Evolutionary conservation across 2,113 vertebrate species (phyloP), one percentile per base, ranked within the genome.

Genomic region (Panurus biarmicus): DNA sequence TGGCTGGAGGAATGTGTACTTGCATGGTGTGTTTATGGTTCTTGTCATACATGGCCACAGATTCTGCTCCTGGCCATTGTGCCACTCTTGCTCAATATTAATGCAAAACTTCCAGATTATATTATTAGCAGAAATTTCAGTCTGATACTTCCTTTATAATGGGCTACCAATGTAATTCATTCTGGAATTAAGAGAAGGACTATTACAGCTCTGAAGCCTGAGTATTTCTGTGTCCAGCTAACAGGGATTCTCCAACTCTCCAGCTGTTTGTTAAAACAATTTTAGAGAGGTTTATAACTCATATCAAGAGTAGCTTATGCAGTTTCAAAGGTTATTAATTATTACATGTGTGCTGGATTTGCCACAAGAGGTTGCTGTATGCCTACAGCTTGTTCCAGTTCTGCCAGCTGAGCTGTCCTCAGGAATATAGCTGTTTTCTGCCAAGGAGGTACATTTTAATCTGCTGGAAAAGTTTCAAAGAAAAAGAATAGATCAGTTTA

Each of bases 351-450:
- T 38, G 18, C 28, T 51, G 1, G 3, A 72, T 78, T 78, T 92
- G 61, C 96, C 97, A 97, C 94, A 91, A 97, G 97, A 88, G 91
- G 97, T 14, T 89, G 96, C 94, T 90, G 1, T 88, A 9, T 29
- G 25, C 54, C 65, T 93, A 7, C 45, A 72, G 53, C 54, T 74
- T 31, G 38, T 29, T 35, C 22, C 12, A 62, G 40, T 9, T 62
- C 57, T 58, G 71, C 31, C 40, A 62, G 74, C 60, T 47, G 20
- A 80, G 38, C 75, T 57, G 44, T 19, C 16, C 35, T 60, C 53
- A 22, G 51, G 56, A 60, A 24, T 45, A 42, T 10, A 26, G 62
- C 48, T 61, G 1, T 47, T 58, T 77, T 64, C 75, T 40, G 45
- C 38, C 8, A n/a, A 40, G 47, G 14, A 62, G 9, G 13, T 54